phyloP scores from a whole-genome alignment of 2,113 vertebrate genomes.

The Nerophis lumbriciformis region DNA sequence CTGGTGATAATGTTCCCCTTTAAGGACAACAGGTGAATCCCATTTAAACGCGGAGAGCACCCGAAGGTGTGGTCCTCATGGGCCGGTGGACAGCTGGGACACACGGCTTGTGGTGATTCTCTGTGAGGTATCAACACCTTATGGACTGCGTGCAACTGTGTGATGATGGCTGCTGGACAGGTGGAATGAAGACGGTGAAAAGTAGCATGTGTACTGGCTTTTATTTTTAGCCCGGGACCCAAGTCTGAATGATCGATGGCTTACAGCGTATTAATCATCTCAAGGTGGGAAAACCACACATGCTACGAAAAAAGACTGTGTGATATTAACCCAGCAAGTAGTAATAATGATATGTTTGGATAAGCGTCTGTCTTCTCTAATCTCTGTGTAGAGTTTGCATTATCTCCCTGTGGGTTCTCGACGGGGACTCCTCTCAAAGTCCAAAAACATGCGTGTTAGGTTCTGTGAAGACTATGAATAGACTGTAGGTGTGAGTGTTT shows the following conservation, averaged over 20 bases:
- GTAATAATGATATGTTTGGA: constrained; percentile 30
- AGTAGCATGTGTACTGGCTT: constrained; percentile 37
- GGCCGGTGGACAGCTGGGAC: constrained; percentile 53
- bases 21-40: constrained; percentile 6
- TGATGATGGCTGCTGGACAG: constrained; percentile 55
- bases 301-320: constrained; percentile 1
- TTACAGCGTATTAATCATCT: constrained; percentile 37
- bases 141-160: constrained; percentile 29
- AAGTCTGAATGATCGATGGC: constrained; percentile 44
- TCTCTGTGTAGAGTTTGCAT: constrained; percentile 4
- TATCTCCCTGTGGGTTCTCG: constrained; percentile 11
- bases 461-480: not conserved
- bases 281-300: constrained; percentile 1
- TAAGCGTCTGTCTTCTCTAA: constrained; percentile 14
- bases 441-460: not conserved
- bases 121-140: constrained; percentile 52
- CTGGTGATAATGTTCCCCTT: no score
- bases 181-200: constrained; percentile 41
- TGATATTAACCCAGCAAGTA: constrained; percentile 10
- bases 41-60: constrained; percentile 17
- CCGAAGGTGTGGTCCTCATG: constrained; percentile 42
- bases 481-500: no score
- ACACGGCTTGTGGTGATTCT: constrained; percentile 62
- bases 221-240: constrained; percentile 49
- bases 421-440: not conserved